Conservation (phyloP, 2,113 vertebrate genomes). For the Nerophis ophidion region DNA sequence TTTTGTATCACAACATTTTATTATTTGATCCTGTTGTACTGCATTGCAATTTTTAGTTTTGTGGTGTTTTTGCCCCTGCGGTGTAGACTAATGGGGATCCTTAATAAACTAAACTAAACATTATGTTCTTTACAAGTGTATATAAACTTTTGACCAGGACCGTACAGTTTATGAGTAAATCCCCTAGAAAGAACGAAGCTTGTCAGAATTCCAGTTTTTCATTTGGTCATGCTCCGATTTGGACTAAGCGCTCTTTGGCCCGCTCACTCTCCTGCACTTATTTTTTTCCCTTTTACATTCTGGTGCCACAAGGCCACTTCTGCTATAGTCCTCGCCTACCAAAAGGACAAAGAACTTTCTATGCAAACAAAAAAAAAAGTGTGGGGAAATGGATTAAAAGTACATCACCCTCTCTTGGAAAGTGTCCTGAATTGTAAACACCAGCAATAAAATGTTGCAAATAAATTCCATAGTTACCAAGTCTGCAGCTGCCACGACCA, state of each 20-base stretch:
- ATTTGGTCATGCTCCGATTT: conserved; percentile 31
- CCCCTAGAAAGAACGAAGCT: not conserved
- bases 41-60: too few relatives aligned
- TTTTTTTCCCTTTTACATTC: conserved; percentile 13
- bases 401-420: conserved; percentile 54
- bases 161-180: too few relatives aligned
- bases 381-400: conserved; percentile 61
- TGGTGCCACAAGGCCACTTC: conserved; percentile 39
- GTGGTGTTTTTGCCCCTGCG: too few relatives aligned
- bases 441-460: conserved; percentile 64
- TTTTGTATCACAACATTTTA: too few relatives aligned
- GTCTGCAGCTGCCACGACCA: conserved; percentile 59
- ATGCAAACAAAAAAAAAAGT: conserved; percentile 42
- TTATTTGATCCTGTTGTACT: too few relatives aligned
- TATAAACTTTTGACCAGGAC: too few relatives aligned
- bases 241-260: conserved; percentile 35
- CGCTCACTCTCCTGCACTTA: conserved; percentile 32
- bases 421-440: conserved; percentile 61
- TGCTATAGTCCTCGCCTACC: conserved; percentile 41
- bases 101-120: too few relatives aligned
- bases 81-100: too few relatives aligned
- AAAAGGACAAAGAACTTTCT: conserved; percentile 41
- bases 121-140: too few relatives aligned
- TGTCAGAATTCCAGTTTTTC: conserved; percentile 25
- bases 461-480: conserved; percentile 69